Evolutionary conservation across 2,797 vertebrate species (phyloP).

Genomic region (Artibeus lituratus): DNA sequence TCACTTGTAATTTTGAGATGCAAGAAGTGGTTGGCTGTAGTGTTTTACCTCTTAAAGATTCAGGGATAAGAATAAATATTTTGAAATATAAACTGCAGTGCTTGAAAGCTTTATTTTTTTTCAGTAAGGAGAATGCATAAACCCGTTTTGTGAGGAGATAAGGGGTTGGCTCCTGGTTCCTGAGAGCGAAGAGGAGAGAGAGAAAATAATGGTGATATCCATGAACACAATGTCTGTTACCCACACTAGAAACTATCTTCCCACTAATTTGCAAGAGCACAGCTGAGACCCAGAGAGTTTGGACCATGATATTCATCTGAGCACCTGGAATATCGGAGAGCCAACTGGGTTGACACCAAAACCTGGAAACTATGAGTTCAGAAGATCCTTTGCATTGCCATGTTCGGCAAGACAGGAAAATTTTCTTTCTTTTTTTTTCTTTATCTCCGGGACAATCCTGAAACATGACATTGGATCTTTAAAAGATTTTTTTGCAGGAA

Average conservation of each 20-base stretch:
- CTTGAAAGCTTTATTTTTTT: not conserved
- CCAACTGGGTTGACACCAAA: not conserved
- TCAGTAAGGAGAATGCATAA: too few species aligned
- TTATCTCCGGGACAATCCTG: not conserved
- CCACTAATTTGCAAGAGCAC: not conserved
- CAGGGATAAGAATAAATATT: not conserved
- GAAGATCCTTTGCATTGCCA: not conserved
- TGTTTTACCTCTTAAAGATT: not conserved
- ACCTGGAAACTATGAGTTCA: not conserved
- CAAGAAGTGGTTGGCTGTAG: not conserved
- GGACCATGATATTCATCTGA: not conserved
- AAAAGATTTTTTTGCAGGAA: not conserved
- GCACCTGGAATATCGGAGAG: not conserved
- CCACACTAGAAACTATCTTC: not conserved
- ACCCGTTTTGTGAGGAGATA: not conserved
- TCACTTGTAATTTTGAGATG: not conserved
- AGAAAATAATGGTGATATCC: rapidly evolving
- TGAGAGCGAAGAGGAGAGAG: not conserved
- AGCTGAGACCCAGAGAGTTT: not conserved
- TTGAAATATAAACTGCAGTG: not conserved
- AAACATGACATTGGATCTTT: not conserved
- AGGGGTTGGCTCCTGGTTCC: not conserved
- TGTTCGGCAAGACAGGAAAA: not conserved
- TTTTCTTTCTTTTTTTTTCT: not conserved
- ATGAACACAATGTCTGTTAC: not conserved